Conservation (phyloP, 2,113 vertebrate species). For the Callaeas wilsoni region DNA sequence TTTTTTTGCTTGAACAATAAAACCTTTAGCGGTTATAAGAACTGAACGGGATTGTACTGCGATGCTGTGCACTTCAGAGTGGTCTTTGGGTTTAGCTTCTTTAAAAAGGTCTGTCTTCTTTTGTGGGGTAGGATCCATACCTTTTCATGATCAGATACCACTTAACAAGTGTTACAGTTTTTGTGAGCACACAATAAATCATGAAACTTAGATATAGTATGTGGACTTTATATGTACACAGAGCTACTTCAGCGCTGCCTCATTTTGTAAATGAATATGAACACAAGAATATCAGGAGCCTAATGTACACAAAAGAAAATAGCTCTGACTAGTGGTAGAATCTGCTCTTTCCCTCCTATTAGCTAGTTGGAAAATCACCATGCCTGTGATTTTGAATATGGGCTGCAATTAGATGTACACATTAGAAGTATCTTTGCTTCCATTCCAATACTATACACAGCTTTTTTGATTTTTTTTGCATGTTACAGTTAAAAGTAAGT, state of each 20-base stretch:
- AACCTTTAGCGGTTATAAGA: background rate
- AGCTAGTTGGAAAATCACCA: background rate
- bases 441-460: background rate
- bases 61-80: background rate
- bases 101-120: background rate
- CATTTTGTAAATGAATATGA: background rate
- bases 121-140: background rate
- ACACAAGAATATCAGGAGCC: background rate
- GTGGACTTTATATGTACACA: background rate
- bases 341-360: background rate
- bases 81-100: background rate
- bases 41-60: background rate
- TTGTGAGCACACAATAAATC: background rate
- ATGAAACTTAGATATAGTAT: background rate
- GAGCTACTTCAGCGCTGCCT: background rate
- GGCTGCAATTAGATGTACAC: background rate
- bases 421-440: background rate
- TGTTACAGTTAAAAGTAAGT: background rate
- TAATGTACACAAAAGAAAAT: background rate
- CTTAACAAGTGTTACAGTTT: background rate
- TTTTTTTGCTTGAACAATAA: background rate
- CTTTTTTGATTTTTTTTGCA: background rate
- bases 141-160: background rate
- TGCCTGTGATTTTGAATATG: background rate
- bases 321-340: background rate